Percentiles rank a stretch among this genome's conserved stretches.
Conservation (phyloP, 2,888 invertebrate genomes). For the Ectropis crepuscularia region DNA sequence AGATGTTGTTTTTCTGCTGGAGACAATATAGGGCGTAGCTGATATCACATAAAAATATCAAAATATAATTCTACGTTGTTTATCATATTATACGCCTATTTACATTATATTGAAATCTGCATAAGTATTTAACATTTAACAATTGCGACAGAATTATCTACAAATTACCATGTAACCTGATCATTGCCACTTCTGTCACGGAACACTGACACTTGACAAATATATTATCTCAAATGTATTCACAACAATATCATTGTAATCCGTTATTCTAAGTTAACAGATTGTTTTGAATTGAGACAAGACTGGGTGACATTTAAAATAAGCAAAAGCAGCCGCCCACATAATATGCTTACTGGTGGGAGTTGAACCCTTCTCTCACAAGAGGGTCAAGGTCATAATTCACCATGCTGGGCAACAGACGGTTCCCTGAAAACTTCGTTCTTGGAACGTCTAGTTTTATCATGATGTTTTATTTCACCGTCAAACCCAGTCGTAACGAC, state of each 20-base stretch:
- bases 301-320: not conserved
- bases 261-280: constrained; percentile 18
- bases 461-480: too few relatives aligned
- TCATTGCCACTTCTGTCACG: constrained; percentile 23
- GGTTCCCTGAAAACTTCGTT: too few relatives aligned
- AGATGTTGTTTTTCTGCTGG: too few relatives aligned
- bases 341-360: too few relatives aligned
- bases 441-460: too few relatives aligned
- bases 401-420: too few relatives aligned
- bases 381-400: too few relatives aligned
- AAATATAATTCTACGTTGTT: not conserved
- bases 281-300: constrained; percentile 12
- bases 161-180: constrained; percentile 31
- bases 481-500: too few relatives aligned
- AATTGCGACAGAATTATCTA: constrained; percentile 26
- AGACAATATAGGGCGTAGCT: too few relatives aligned
- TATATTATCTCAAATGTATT: constrained; percentile 24
- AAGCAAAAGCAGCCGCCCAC: too few relatives aligned
- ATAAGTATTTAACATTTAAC: constrained; percentile 8
- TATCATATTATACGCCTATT: not conserved
- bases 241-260: constrained; percentile 24
- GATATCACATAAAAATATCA: too few relatives aligned
- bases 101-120: not conserved
- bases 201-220: constrained; percentile 22
- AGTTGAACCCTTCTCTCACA: too few relatives aligned